These are phyloP conservation scores for Myrmophylax atrothorax DNA, from an alignment of 2,113 vertebrate species.

Conservation along the genomic window DNA sequence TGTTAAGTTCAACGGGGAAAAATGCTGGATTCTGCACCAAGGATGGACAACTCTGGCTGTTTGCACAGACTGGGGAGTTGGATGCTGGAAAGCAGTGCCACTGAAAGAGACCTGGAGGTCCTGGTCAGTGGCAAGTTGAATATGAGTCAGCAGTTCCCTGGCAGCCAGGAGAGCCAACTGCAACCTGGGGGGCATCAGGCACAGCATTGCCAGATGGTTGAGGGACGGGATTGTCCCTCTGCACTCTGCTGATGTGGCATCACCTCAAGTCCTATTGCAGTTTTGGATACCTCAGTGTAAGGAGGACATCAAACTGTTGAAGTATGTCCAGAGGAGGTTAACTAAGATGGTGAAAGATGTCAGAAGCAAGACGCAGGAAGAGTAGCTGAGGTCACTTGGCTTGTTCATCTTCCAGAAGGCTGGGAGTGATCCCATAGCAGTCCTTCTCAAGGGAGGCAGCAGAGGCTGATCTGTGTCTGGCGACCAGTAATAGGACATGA, in stretches of 20 bases:
- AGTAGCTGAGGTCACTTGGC: background rate
- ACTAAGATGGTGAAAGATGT: background rate
- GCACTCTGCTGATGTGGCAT: too few species aligned
- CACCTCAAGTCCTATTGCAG: background rate
- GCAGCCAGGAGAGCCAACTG: too few species aligned
- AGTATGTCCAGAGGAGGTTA: background rate
- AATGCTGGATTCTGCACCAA: background rate
- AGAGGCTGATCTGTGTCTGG: background rate
- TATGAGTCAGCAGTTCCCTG: too few species aligned
- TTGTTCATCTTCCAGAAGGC: background rate
- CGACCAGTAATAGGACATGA: background rate
- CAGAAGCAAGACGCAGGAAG: background rate
- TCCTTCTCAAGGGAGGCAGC: background rate
- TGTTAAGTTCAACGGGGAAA: background rate
- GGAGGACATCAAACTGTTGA: background rate
- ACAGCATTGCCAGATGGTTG: fast-evolving
- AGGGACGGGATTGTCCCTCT: background rate
- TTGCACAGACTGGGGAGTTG: too few species aligned
- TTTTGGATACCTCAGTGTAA: background rate
- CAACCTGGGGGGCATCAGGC: too few species aligned
- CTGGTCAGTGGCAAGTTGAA: too few species aligned
- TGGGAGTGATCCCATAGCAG: background rate
- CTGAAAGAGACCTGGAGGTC: too few species aligned
- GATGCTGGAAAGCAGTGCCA: too few species aligned
- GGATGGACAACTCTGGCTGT: too few species aligned